Evolutionary conservation across 2,888 invertebrate species (phyloP).

Genomic region (Euzophera pinguis): DNA sequence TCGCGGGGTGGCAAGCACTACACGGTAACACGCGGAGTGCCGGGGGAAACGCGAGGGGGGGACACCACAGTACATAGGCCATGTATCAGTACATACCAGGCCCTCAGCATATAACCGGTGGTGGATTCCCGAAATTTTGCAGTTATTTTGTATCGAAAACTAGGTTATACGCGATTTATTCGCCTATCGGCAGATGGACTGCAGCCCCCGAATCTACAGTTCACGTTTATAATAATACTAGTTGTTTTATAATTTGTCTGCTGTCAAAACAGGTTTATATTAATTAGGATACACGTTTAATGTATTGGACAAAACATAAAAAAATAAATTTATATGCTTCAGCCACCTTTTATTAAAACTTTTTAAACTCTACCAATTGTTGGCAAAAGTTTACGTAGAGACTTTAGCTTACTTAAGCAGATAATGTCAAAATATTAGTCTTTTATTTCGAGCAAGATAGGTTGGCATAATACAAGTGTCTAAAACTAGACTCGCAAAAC

Average conservation of each 20-base stretch:
- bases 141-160: constrained; percentile 77
- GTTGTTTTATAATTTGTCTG: too few species aligned
- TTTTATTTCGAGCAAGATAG: constrained; percentile 16
- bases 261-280: too few species aligned
- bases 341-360: too few species aligned
- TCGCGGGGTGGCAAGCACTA: constrained; percentile 70
- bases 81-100: constrained; percentile 69
- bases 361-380: too few species aligned
- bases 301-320: too few species aligned
- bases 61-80: constrained; percentile 62
- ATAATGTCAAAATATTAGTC: not conserved
- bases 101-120: constrained; percentile 58
- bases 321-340: too few species aligned
- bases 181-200: constrained; percentile 37
- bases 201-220: constrained; percentile 13
- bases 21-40: constrained; percentile 51
- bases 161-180: constrained; percentile 75
- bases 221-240: constrained; percentile 6
- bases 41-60: constrained; percentile 48
- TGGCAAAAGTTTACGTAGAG: not conserved
- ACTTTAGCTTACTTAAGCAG: not conserved
- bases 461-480: not conserved
- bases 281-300: too few species aligned
- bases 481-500: constrained; percentile 1
- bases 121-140: constrained; percentile 74